Base-by-base conservation (phyloP, 37 sponge, comb jelly and placozoan species). In the Theonella swinhoei region DNA sequence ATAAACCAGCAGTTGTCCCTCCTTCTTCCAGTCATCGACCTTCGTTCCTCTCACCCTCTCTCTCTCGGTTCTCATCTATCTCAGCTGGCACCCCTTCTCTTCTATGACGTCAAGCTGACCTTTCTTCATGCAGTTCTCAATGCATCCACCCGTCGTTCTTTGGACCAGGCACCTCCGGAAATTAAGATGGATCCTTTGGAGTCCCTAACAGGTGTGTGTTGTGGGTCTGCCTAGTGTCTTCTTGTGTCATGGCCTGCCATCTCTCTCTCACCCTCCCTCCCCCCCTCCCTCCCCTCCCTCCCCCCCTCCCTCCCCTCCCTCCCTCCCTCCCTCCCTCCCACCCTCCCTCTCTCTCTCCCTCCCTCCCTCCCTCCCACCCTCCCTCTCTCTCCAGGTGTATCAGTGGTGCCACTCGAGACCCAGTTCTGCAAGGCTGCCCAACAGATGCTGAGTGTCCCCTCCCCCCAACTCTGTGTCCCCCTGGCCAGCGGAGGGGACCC, bases 401-500 rank as follows among this genome's bases (percentile, higher is more conserved):
- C 93, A 24, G 72, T 70, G 22, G 36, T 84, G 35, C 75, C 78
- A 0, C 41, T 74, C 37, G 76, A 58, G 32, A 88, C 89, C 23
- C 95, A 97, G 62, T 94, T 94, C 76, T 90, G 92, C 64, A 94
- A 95, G 76, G 96, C 95, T 4, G 93, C 85, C 0, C 88, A 85
- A 62, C 96, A 95, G 84, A 90, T 98, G 85, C 33, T 76, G 65
- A 63, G 83, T 38, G 89, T 94, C 3, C 93, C 99, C 22, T 95
- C 96, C 0, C 63, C 90, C 1, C 93, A 98, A 77, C 78, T 95
- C 26, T 90, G 95, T 65, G 96, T 98, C 4, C 74, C 87, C 36
- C 84, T 98, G 64, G 94, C 96, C 40, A 90, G 90, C 11, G 96
- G 99, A 22, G 99, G 99, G 24, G 99, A 98, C 78, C 99, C 99